Evolutionary conservation across 2,888 invertebrate species (phyloP), one percentile per base, ranked within the genome.

Genomic region (Dendrolimus houi): DNA sequence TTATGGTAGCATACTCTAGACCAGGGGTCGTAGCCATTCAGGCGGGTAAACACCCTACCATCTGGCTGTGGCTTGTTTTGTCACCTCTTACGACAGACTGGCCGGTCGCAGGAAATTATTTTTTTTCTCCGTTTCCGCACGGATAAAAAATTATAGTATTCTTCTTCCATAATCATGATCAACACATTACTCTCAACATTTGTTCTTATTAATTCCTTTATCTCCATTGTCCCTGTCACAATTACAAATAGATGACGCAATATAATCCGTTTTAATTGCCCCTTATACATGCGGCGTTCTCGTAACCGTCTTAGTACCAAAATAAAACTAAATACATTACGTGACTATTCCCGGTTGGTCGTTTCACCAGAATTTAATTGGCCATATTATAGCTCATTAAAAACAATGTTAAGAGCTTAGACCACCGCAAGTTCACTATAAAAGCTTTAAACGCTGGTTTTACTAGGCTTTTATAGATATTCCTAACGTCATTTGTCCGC

Each of bases 361-460:
- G 77, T 83, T 79, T 63, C 66, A 71, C 68, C 68, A 73, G 74
- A 73, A 77, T 86, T 88, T 88, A 88, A 89, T 85, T 85, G 77
- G 78, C 72, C 82, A 75, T 85, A 79, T 81, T 83, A 83, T 82
- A 74, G 79, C 75, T 82, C 85, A 87, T 89, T 87, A 89, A 88
- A 86, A 81, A 89, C 88, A 89, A 87, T 87, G 88, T 89, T 78
- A 70, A 74, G 74, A 67, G 63, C 64, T 62, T 47, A 64, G 85
- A 86, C 87, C 87, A 87, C 88, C 88, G 73, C 78, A 76, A 70
- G 74, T 71, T 72, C 71, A 71, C 78, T 79, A 82, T 85, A 81
- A 85, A 85, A 76, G 68, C 74, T 69, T 74, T 80, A 75, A 81
- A 79, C 72, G 76, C 65, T 66, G 72, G 67, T 78, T 79, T 77